These are phyloP conservation scores for Oreocharis arfaki DNA, from an alignment of 2,113 vertebrate species.

Conservation along the genomic window DNA sequence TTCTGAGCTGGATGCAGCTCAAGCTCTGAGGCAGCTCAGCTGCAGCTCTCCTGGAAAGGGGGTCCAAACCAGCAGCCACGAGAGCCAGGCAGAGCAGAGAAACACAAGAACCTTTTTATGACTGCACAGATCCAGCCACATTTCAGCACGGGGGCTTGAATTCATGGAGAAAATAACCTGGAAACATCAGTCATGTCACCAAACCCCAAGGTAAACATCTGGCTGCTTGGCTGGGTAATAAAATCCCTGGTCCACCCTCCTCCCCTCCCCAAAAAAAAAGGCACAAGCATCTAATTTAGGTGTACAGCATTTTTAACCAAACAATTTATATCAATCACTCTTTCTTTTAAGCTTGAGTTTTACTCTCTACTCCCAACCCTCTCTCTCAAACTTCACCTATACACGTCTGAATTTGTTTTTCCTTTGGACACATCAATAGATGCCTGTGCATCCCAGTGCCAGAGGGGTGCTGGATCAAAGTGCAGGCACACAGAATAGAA, in stretches of 20 bases:
- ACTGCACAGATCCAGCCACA: not conserved
- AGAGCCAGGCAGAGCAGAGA: slow-evolving; percentile 8
- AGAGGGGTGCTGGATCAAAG: not conserved
- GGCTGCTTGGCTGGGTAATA: not conserved
- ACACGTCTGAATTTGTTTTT: not conserved
- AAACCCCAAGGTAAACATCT: slow-evolving; percentile 8
- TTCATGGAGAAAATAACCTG: not conserved
- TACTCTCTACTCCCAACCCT: not conserved
- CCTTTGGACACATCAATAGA: not conserved
- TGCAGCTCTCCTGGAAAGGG: not conserved
- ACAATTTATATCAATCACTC: not conserved
- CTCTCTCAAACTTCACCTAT: not conserved
- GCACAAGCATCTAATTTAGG: not conserved
- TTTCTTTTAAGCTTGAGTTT: not conserved
- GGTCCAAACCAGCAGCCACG: not conserved
- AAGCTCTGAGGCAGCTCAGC: not conserved
- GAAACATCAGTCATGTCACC: not conserved
- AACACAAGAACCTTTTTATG: slow-evolving; percentile 28
- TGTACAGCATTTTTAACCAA: not conserved
- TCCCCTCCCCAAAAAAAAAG: no score
- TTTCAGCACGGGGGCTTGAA: not conserved
- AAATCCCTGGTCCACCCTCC: not conserved
- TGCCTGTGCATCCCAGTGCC: not conserved
- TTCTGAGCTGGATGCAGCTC: slow-evolving; percentile 34
- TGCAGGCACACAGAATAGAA: not conserved